Evolutionary conservation across 2,888 invertebrate species (phyloP).

Genomic region (Oligia latruncula): DNA sequence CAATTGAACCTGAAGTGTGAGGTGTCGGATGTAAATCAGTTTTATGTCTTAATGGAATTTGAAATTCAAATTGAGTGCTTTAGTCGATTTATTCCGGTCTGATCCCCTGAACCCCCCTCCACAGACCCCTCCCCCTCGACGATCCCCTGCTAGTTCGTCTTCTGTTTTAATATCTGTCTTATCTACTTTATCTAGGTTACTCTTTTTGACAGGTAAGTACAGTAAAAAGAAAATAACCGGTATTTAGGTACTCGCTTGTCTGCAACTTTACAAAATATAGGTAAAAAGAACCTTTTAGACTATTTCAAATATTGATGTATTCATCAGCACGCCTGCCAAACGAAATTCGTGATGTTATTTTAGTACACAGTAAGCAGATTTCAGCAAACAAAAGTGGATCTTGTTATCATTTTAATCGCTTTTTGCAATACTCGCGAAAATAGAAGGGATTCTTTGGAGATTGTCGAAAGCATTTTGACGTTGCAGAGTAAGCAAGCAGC

Average conservation of each 20-base stretch:
- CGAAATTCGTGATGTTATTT: constrained; percentile 14
- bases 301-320: constrained; percentile 36
- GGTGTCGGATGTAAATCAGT: neutral
- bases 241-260: neutral
- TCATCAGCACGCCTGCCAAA: constrained; percentile 25
- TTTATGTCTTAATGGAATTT: neutral
- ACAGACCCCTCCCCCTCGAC: too few species aligned
- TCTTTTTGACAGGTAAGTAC: too few species aligned
- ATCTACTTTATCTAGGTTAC: too few species aligned
- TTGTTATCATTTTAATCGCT: neutral
- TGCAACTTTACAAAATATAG: neutral
- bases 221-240: too few species aligned
- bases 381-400: neutral
- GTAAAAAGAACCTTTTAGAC: neutral
- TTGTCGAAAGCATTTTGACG: neutral
- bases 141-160: too few species aligned
- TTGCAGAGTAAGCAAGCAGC: neutral
- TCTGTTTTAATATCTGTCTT: too few species aligned
- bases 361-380: constrained; percentile 4
- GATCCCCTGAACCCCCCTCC: too few species aligned
- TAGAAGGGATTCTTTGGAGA: neutral
- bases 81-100: too few species aligned
- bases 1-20: neutral
- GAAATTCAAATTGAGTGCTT: neutral
- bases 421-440: neutral